Evolutionary conservation across 2,113 vertebrate genomes (phyloP), one percentile per base, ranked within the genome.

Genomic region (Oreochromis aureus): DNA sequence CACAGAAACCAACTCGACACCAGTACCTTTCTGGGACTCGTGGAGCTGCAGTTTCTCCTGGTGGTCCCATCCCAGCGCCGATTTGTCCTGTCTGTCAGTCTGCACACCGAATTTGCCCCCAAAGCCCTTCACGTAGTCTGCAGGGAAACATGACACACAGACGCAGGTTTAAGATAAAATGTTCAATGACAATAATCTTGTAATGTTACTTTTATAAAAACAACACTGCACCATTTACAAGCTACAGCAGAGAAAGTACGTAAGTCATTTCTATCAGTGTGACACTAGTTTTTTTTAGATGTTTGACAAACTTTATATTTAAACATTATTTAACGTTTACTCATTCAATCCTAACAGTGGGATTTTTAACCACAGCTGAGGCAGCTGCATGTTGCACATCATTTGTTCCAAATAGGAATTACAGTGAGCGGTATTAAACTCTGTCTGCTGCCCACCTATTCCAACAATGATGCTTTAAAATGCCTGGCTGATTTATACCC

Each of bases 51-150:
- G 93, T 10, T 98, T 98, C 95, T 99, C 99, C 96, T 99, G 98
- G 94, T 99, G 99, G 82, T 99, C 99, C 99, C 99, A 99, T 83
- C 99, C 99, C 55, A 99, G 95, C 0, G 99, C 99, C 1, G 98
- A 99, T 22, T 98, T 99, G 93, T 99, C 99, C 93, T 99, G 98
- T 83, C 99, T 95, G 96, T 99, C 99, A 12, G 97, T 97, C 96
- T 99, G 99, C 84, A 99, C 97, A 0, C 99, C 99, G n/a, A 99
- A 99, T 92, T 98, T 99, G 9, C 99, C 99, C 84, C 99, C 99
- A 16, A 99, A 99, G 6, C 99, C 99, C 81, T 98, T 98, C 10
- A 97, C 97, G 0, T 99, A 99, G 92, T 99, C 99, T 99, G 91
- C 10, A 39, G 34, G 83, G 18, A 92, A n/a, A 87, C 18, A 92